Percentiles rank a stretch among this genome's conserved stretches.
phyloP scores from a whole-genome alignment of 1,140 invertebrate genomes.

The Drosophila nebulosa region DNA sequence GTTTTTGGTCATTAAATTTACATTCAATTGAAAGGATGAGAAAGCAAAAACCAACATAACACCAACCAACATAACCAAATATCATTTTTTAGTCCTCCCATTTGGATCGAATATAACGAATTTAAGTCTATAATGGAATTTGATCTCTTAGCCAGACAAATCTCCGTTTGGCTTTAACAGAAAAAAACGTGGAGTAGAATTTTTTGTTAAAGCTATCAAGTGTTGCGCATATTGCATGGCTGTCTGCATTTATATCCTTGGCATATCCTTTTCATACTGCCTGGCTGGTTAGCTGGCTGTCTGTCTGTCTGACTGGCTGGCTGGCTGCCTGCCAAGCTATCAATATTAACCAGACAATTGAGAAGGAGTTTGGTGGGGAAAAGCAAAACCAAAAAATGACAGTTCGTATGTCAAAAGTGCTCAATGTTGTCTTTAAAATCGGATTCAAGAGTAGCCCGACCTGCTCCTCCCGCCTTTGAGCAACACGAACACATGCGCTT shows the following conservation, averaged over 20 bases:
- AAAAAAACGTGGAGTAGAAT: background rate
- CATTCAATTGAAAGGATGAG: too few relatives aligned
- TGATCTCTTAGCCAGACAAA: background rate
- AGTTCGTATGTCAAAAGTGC: conserved; percentile 66
- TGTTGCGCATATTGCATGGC: conserved; percentile 9
- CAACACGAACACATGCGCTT: conserved; percentile 14
- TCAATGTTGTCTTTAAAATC: conserved; percentile 75
- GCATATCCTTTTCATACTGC: background rate
- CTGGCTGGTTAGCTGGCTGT: conserved; percentile 21
- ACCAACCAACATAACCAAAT: too few relatives aligned
- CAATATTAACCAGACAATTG: conserved; percentile 17
- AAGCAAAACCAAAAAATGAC: conserved; percentile 67
- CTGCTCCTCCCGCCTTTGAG: background rate
- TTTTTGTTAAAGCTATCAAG: background rate
- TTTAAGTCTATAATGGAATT: background rate
- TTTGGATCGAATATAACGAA: too few relatives aligned
- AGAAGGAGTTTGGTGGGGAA: conserved; percentile 26
- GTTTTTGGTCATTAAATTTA: too few relatives aligned
- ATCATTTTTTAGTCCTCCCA: too few relatives aligned
- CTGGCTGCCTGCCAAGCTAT: conserved; percentile 22
- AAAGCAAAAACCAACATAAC: too few relatives aligned
- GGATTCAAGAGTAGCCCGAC: conserved; percentile 50
- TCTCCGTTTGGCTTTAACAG: background rate
- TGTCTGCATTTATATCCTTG: conserved; percentile 4
- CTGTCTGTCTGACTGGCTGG: conserved; percentile 4